These are phyloP conservation scores for Myathropa florea DNA, from an alignment of 2,888 invertebrate species.

Conservation along the genomic window DNA sequence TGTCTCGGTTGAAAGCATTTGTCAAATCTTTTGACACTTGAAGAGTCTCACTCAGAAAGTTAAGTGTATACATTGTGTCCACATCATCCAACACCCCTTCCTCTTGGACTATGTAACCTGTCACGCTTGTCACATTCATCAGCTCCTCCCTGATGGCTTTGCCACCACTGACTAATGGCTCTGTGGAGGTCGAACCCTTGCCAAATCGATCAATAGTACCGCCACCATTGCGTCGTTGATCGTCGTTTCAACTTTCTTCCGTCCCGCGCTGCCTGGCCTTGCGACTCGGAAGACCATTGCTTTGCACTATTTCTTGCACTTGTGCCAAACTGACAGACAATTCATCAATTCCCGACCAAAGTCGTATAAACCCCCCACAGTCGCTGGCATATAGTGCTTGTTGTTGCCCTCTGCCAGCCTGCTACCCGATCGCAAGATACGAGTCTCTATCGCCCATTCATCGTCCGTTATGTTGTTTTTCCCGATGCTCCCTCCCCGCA, in stretches of 20 bases:
- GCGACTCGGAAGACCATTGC: constrained; percentile 32
- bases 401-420: background rate
- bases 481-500: background rate
- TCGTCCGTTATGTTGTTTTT: constrained; percentile 19
- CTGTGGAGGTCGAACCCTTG: constrained; percentile 1
- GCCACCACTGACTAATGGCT: background rate
- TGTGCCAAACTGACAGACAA: constrained; percentile 54
- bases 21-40: no score
- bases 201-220: constrained; percentile 34
- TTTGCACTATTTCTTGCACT: constrained; percentile 41
- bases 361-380: background rate
- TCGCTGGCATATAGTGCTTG: background rate
- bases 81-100: background rate
- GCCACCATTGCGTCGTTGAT: background rate
- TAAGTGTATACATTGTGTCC: background rate
- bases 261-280: constrained; percentile 1
- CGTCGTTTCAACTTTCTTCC: constrained; percentile 41
- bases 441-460: constrained; percentile 18
- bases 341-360: constrained; percentile 21
- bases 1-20: no score
- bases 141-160: background rate
- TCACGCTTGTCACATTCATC: background rate
- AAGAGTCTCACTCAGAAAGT: background rate
- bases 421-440: background rate
- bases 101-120: background rate